These are phyloP conservation scores for Zele albiditarsus DNA, from an alignment of 2,888 invertebrate species.

Conservation along the genomic window DNA sequence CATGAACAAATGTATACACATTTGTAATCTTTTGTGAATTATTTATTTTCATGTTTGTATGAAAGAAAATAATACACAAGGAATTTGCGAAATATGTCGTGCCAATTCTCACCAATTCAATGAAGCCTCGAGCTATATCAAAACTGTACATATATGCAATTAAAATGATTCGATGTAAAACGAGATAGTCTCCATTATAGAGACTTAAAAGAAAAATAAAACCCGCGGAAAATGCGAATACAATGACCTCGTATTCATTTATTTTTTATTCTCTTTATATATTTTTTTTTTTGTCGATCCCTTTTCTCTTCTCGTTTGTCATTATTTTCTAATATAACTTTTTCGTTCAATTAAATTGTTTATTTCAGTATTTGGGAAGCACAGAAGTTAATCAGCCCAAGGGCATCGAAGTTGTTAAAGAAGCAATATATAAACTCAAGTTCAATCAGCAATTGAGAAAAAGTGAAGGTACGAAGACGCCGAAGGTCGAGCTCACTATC, in stretches of 20 bases:
- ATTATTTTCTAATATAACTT: neutral
- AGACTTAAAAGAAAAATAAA: neutral
- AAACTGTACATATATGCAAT: conserved; percentile 8
- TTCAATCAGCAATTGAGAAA: conserved; percentile 94
- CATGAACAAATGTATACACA: neutral
- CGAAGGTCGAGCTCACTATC: conserved; percentile 95
- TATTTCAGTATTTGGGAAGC: conserved; percentile 89
- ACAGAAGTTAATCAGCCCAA: conserved; percentile 97
- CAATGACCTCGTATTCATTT: conserved; percentile 8
- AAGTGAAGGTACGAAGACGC: conserved; percentile 92
- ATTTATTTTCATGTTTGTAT: neutral
- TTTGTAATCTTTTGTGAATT: neutral
- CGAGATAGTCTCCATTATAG: neutral
- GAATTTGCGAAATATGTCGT: conserved; percentile 24
- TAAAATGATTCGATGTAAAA: neutral
- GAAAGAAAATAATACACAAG: neutral
- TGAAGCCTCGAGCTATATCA: neutral
- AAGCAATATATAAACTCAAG: conserved; percentile 96
- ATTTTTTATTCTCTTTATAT: neutral
- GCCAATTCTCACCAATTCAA: conserved; percentile 30
- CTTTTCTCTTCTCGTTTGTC: conserved; percentile 6
- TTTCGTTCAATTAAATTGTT: neutral
- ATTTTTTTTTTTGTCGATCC: neutral
- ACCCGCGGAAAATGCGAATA: neutral
- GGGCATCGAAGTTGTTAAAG: conserved; percentile 98